Evolutionary conservation across 2,797 vertebrate genomes (phyloP), one percentile per base, ranked within the genome.

Genomic region (Typhlichthys subterraneus): DNA sequence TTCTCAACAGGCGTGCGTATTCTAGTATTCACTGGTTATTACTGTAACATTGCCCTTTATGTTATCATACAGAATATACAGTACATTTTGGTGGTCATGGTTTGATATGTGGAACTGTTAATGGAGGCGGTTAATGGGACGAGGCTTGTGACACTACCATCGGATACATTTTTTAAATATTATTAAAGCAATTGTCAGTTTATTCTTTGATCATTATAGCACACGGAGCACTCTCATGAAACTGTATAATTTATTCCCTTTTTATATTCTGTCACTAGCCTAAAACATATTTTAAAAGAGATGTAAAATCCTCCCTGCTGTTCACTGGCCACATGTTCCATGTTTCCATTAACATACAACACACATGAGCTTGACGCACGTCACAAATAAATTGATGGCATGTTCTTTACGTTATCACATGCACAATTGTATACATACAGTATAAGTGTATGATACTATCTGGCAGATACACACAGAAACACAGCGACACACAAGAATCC

Each of bases 391-490:
- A 38, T 6, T 38, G 38, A 38, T 38, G 38, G 9, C 4, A 38
- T 38, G 4, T 38, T 6, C 6, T 38, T 38, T 38, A 9, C 7
- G 38, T 38, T 9, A 38, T 38, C 48, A 63, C 58, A 67, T 45
- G 51, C 55, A 75, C 53, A 61, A 61, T 63, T 38, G 65, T 60
- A 62, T 63, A 67, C 57, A 61, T 19, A 73, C 47, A 76, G 23
- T 23, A 23, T 23, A 23, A 23, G 19, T 23, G 19, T 23, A 23
- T 23, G 2, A 23, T 23, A 23, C 23, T 86, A 85, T 67, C 69
- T 85, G 83, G 87, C 74, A 75, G 65, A 76, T 58, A 68, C 46
- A 62, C 1, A 47, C 17, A 59, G 12, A 59, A 17, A 45, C 14
- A 59, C 17, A 31, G 10, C n/a, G n/a, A 60, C 58, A 42, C 23